Evolutionary conservation across 2,888 invertebrate genomes (phyloP).

Genomic region (Pasiphila rectangulata): DNA sequence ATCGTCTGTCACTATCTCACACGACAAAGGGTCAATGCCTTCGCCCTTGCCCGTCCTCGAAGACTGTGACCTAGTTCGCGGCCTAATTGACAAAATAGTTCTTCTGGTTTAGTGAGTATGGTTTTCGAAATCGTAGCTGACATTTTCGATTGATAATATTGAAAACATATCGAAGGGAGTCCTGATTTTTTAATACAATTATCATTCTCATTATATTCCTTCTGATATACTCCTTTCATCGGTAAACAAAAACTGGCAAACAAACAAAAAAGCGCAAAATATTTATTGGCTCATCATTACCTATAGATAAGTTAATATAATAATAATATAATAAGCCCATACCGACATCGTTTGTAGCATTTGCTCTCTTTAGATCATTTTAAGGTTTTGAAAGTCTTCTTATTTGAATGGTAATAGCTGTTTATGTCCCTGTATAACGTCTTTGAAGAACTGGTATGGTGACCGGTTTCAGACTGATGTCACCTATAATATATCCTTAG

Average conservation of each 20-base stretch:
- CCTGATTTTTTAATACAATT: too few species aligned
- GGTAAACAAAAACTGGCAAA: too few species aligned
- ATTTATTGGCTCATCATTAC: too few species aligned
- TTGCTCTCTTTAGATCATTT: background rate
- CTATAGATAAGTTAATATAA: too few species aligned
- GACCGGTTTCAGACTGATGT: slow-evolving; percentile 31
- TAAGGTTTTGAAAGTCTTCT: background rate
- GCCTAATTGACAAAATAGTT: slow-evolving; percentile 39
- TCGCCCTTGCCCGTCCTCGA: slow-evolving; percentile 55
- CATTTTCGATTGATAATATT: too few species aligned
- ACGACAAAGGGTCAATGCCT: slow-evolving; percentile 46
- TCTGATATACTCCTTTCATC: too few species aligned
- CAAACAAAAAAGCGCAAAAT: too few species aligned
- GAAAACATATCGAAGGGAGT: too few species aligned
- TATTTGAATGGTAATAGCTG: background rate
- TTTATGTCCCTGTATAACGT: background rate
- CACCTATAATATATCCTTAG: slow-evolving; percentile 10
- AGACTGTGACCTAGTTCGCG: slow-evolving; percentile 53
- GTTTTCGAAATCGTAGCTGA: too few species aligned
- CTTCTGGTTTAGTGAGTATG: background rate
- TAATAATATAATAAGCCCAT: too few species aligned
- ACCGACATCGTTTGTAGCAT: too few species aligned
- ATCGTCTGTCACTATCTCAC: slow-evolving; percentile 34
- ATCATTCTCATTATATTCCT: too few species aligned
- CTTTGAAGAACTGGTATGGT: background rate